Evolutionary conservation across 2,888 invertebrate genomes (phyloP).

Genomic region (Dicycla oo): DNA sequence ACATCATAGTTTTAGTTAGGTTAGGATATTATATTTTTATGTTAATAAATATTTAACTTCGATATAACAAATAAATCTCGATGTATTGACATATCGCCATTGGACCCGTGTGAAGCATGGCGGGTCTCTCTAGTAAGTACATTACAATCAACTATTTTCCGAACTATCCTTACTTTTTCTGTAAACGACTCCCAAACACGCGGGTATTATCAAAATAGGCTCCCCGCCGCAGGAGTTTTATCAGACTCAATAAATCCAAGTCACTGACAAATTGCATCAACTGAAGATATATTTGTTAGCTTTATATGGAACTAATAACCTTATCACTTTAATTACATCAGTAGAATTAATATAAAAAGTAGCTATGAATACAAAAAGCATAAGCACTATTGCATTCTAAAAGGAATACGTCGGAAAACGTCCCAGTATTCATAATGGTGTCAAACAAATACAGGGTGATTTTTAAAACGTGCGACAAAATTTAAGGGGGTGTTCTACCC

Average conservation of each 20-base stretch:
- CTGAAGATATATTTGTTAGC: not conserved
- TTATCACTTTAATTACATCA: constrained; percentile 9
- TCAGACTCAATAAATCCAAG: constrained; percentile 85
- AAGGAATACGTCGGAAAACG: not conserved
- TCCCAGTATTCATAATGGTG: not conserved
- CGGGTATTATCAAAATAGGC: constrained; percentile 74
- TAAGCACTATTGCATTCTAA: too few relatives aligned
- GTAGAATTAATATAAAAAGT: not conserved
- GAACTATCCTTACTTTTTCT: not conserved
- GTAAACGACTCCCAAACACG: constrained; percentile 32
- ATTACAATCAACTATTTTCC: constrained; percentile 1
- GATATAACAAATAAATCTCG: too few relatives aligned
- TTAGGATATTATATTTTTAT: too few relatives aligned
- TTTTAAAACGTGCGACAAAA: too few relatives aligned
- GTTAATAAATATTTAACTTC: too few relatives aligned
- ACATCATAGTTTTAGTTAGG: too few relatives aligned
- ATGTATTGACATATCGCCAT: too few relatives aligned
- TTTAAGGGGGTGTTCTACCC: too few relatives aligned
- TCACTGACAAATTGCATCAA: constrained; percentile 85
- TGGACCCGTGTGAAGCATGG: too few relatives aligned
- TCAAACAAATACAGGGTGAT: too few relatives aligned
- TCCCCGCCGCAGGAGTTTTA: constrained; percentile 79
- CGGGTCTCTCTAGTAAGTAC: not conserved
- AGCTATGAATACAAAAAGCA: too few relatives aligned
- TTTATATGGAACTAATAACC: not conserved